Evolutionary conservation across 1,140 invertebrate genomes (phyloP), one percentile per base, ranked within the genome.

Genomic region (Sycophila sp.): DNA sequence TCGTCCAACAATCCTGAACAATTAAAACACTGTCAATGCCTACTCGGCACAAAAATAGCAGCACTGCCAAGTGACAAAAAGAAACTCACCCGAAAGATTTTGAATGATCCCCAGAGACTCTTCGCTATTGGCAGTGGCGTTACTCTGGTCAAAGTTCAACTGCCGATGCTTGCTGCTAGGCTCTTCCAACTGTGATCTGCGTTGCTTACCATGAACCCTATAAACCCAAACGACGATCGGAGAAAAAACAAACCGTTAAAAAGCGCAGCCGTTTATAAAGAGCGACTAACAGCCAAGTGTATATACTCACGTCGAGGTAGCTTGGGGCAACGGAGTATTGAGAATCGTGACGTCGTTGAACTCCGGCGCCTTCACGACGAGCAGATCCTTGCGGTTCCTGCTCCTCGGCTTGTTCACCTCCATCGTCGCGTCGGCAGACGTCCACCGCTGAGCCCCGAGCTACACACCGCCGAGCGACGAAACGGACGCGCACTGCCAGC

Each of bases 221-320:
- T 15, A 51, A 17, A 5, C 53, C 36, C 22, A 24, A 40, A 47
- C 2, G 4, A 60, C 13, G 30, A 38, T 6, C n/a, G n/a, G n/a
- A 47, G 1, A 24, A n/a, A 59, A 56, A 38, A 45, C 55, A 58
- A 10, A 24, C 47, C 5, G n/a, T 6, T 42, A 11, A 3, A 51
- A 49, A 19, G 7, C 45, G 51, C 71, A 22, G 19, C 17, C n/a
- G 42, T 76, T 19, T 56, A 81, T 78, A 56, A 22, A 60, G n/a
- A n/a, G n/a, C n/a, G n/a, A n/a, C n/a, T n/a, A n/a, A n/a, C n/a
- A n/a, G n/a, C n/a, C n/a, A n/a, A n/a, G n/a, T n/a, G n/a, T n/a
- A n/a, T n/a, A n/a, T n/a, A n/a, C n/a, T n/a, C n/a, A n/a, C n/a
- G 83, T 85, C 0, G 83, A 85, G 5, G 80, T 59, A 32, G 83